Conservation (phyloP, 2,113 vertebrate species). For the Lophius piscatorius region DNA sequence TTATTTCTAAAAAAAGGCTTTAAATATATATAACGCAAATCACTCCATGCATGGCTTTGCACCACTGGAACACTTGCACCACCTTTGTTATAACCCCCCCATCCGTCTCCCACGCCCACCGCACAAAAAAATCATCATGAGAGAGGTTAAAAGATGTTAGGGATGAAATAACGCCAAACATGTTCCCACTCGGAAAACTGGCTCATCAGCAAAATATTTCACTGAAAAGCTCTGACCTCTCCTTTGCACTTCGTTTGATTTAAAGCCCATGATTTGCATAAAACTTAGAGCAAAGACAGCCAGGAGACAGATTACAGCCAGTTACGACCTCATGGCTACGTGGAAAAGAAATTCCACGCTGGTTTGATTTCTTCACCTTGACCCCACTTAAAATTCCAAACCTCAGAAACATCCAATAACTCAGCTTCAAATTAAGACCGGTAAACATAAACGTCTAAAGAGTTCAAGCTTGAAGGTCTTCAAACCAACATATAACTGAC, state of each 20-base stretch:
- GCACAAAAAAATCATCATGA: too few relatives aligned
- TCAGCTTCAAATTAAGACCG: neutral
- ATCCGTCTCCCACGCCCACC: too few relatives aligned
- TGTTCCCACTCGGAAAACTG: too few relatives aligned
- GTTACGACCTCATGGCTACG: neutral
- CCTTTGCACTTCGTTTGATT: neutral
- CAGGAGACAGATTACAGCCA: neutral
- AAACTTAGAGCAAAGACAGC: neutral
- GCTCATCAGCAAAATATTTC: too few relatives aligned
- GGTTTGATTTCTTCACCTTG: neutral
- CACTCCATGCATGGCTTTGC: too few relatives aligned
- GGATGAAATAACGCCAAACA: too few relatives aligned
- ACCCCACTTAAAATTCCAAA: neutral
- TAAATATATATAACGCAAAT: too few relatives aligned
- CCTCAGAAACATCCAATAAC: neutral
- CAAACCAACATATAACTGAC: conserved; percentile 36
- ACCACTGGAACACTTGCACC: too few relatives aligned
- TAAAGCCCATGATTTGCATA: neutral
- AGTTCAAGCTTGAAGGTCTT: conserved; percentile 38
- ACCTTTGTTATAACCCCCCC: too few relatives aligned
- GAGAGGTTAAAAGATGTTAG: too few relatives aligned
- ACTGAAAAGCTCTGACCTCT: neutral
- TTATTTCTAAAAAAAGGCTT: too few relatives aligned
- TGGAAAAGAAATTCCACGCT: neutral
- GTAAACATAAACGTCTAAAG: neutral